Conservation (phyloP, 2,113 vertebrate genomes). For the Hippocampus zosterae region DNA sequence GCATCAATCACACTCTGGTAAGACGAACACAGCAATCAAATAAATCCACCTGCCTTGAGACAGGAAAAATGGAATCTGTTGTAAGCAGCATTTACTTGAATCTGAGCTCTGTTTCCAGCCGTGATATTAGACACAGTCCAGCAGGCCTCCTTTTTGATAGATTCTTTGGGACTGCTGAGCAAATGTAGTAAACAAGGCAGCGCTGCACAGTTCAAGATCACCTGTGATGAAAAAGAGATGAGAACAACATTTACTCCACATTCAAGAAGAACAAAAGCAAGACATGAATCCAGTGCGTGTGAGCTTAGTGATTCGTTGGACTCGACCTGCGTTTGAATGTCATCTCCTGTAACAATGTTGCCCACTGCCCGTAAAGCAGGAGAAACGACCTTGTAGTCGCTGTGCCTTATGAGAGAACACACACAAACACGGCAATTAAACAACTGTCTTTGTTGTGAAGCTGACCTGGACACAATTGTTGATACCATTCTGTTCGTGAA, state of each 20-base stretch:
- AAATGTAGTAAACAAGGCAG: constrained; percentile 88
- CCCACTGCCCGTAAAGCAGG: constrained; percentile 88
- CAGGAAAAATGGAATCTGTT: not conserved
- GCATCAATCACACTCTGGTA: constrained; percentile 84
- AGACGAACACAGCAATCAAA: not conserved
- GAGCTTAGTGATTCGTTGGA: not conserved
- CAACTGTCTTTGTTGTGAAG: not conserved
- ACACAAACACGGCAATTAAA: not conserved
- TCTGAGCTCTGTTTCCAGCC: constrained; percentile 87
- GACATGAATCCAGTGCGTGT: not conserved
- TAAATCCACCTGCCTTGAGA: not conserved
- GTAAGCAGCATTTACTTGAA: constrained; percentile 61
- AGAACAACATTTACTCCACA: not conserved
- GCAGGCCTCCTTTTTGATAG: constrained; percentile 87
- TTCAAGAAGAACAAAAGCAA: not conserved
- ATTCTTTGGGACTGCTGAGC: constrained; percentile 88
- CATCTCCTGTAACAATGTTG: constrained; percentile 90
- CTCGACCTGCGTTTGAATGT: constrained; percentile 88
- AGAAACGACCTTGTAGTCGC: constrained; percentile 89
- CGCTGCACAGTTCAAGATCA: constrained; percentile 88
- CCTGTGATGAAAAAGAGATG: constrained; percentile 62
- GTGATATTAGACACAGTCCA: constrained; percentile 94
- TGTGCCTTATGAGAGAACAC: constrained; percentile 71
- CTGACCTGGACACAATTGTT: not conserved
- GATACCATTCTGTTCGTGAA: too few relatives aligned